phyloP scores from a whole-genome alignment of 2,888 invertebrate species.

The Philereme transversata region DNA sequence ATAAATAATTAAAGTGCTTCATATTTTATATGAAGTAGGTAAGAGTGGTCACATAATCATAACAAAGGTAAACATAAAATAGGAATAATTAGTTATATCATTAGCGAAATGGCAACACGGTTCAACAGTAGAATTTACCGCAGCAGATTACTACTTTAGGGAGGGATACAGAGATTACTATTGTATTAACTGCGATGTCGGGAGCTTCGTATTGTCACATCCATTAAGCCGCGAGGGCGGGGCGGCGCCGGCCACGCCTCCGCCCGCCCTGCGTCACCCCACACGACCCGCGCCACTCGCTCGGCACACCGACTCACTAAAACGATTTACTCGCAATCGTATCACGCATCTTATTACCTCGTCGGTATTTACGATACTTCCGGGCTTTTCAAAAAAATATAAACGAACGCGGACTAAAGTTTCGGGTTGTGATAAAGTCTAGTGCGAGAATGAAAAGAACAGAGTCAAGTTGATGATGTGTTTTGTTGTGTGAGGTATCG shows the following conservation, averaged over 20 bases:
- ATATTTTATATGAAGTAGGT: too few relatives aligned
- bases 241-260: slow-evolving; percentile 60
- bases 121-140: slow-evolving; percentile 24
- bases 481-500: slow-evolving; percentile 30
- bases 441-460: slow-evolving; percentile 38
- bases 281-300: slow-evolving; percentile 45
- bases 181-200: slow-evolving; percentile 58
- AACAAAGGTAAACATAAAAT: slow-evolving; percentile 6
- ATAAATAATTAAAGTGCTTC: too few relatives aligned
- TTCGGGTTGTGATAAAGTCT: not conserved
- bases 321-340: slow-evolving; percentile 78
- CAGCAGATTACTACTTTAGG: slow-evolving; percentile 58
- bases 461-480: slow-evolving; percentile 45
- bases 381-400: slow-evolving; percentile 8
- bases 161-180: slow-evolving; percentile 76
- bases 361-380: slow-evolving; percentile 40
- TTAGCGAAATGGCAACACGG: slow-evolving; percentile 25
- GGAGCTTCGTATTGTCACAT: slow-evolving; percentile 81
- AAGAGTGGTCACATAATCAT: not conserved
- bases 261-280: slow-evolving; percentile 52
- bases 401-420: not conserved
- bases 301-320: slow-evolving; percentile 59
- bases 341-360: slow-evolving; percentile 67
- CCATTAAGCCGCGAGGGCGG: slow-evolving; percentile 76
- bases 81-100: slow-evolving; percentile 12